These are phyloP conservation scores for pig (Sus scrofa) DNA, from an alignment of 2,113 vertebrate genomes.

Conservation along the genomic window T2T-Sscrofa CM000822.6:75909501-75910000, in stretches of 20 bases:
- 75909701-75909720: conserved; percentile 64
- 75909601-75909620: neutral
- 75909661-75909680: conserved; percentile 32
- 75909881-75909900: conserved; percentile 47
- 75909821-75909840: conserved; percentile 41
- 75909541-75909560: neutral
- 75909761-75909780: conserved; percentile 39
- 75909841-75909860: conserved; percentile 48
- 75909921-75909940: conserved; percentile 35
- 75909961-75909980: conserved; percentile 47
- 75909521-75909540: conserved; percentile 17
- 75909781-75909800: conserved; percentile 56
- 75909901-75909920: conserved; percentile 56
- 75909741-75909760: conserved; percentile 33
- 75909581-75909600: neutral
- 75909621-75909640: conserved; percentile 63
- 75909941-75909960: conserved; percentile 56
- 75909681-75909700: conserved; percentile 11
- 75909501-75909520: neutral
- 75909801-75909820: neutral
- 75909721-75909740: conserved; percentile 61
- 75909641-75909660: conserved; percentile 21
- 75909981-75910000: conserved; percentile 59
- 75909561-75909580: neutral
- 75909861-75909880: neutral